Evolutionary conservation across 2,113 vertebrate genomes (phyloP).

Genomic region (Phyllopteryx taeniolatus): DNA sequence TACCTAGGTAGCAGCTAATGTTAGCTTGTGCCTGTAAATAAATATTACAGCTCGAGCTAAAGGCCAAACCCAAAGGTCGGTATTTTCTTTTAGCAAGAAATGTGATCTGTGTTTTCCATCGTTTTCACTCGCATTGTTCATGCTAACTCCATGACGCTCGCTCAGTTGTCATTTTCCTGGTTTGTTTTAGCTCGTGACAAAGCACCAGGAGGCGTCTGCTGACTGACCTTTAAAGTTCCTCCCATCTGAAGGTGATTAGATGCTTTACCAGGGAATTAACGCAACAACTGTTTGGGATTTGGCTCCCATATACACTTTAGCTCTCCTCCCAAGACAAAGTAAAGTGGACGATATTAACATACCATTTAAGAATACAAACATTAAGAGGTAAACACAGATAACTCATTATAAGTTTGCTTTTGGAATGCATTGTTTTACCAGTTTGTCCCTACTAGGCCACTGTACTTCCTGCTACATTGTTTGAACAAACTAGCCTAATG

Average conservation of each 20-base stretch:
- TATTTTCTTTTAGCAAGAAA: no score
- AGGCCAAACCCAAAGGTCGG: no score
- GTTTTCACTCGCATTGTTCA: no score
- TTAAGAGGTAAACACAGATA: not conserved
- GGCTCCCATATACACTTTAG: not conserved
- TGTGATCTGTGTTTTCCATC: no score
- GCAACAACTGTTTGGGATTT: conserved; percentile 4
- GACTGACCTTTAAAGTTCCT: conserved; percentile 5
- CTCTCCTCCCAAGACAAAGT: not conserved
- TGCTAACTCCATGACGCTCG: not conserved
- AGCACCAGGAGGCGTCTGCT: not conserved
- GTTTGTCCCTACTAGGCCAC: no score
- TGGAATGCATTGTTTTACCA: no score
- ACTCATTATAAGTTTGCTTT: no score
- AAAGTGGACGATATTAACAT: not conserved
- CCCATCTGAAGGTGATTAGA: conserved; percentile 4
- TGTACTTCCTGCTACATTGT: no score
- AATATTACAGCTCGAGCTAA: no score
- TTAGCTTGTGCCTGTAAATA: no score
- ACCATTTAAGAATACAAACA: not conserved
- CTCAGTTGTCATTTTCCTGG: not conserved
- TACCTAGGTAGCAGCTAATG: no score
- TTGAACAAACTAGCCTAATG: no score
- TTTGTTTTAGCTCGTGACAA: not conserved
- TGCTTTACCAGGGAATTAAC: conserved; percentile 1